Evolutionary conservation across 1,140 invertebrate species (phyloP).

Genomic region (Meloidogyne chitwoodi): DNA sequence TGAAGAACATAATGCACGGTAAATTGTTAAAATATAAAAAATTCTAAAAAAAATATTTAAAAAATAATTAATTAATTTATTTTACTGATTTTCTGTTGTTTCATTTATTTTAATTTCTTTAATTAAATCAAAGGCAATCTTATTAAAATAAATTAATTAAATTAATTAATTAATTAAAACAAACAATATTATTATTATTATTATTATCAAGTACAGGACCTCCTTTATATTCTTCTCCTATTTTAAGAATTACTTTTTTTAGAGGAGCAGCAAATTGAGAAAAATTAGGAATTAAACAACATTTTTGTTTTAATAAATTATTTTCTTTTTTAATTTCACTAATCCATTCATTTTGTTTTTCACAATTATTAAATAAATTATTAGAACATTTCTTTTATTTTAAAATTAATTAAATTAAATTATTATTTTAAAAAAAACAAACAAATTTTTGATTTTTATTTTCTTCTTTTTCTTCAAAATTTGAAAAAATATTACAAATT

Average conservation of each 20-base stretch:
- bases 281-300: slow-evolving; percentile 6
- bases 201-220: slow-evolving; percentile 34
- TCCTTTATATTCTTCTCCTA: slow-evolving; percentile 19
- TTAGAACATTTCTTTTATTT: not conserved
- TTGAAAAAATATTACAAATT: not conserved
- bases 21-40: slow-evolving; percentile 22
- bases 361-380: not conserved
- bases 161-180: no score
- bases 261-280: slow-evolving; percentile 11
- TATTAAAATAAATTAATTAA: not conserved
- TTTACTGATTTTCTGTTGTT: slow-evolving; percentile 33
- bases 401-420: not conserved
- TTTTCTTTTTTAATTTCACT: not conserved
- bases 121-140: slow-evolving; percentile 38
- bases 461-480: not conserved
- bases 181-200: slow-evolving; percentile 1
- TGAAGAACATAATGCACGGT: slow-evolving; percentile 21
- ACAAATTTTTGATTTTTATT: not conserved
- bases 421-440: not conserved
- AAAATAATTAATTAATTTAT: not conserved
- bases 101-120: slow-evolving; percentile 47
- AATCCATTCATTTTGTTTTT: not conserved
- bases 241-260: slow-evolving; percentile 7
- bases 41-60: not conserved
- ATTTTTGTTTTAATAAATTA: not conserved